Base-by-base conservation (phyloP, 2,113 vertebrate species). In the Nycticebus coucang region DNA sequence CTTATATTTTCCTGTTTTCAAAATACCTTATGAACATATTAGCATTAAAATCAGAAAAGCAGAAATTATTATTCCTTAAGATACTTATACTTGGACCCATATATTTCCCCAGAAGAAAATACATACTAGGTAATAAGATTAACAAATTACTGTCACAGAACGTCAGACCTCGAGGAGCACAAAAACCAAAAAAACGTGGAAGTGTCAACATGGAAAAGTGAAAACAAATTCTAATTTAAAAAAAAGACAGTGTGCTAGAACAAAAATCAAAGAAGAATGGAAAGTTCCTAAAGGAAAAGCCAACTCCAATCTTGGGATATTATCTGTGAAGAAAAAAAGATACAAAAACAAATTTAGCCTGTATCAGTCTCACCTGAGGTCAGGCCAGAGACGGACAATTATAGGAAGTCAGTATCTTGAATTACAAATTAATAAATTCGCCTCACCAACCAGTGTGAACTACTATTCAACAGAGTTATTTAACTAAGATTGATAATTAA, bases 391-490 rank as follows among this genome's bases (percentile, higher is more conserved):
- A 5, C 7, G 0, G 5, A 28, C 21, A 91, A 64, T 77, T 69
- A 85, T 2, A 93, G 37, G 24, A 89, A 80, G 83, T 84, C n/a
- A 92, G 0, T 78, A 85, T 26, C 19, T 35, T 95, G 17, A 92
- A 87, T 80, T 94, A 94, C 17, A 94, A 81, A 74, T 92, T 74
- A 92, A 24, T 87, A 75, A 91, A 12, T 87, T 93, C 41, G 87
- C n/a, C 71, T 95, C 53, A 87, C 30, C 62, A 80, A 90, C 4
- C n/a, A 82, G 28, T 19, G 57, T 83, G 24, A 86, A 91, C 60
- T 93, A 75, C 19, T 85, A 93, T 80, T 91, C 41, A 95, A 41
- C 7, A 60, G 19, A 15, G 30, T 82, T 18, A 78, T 50, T 91
- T 83, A 85, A 57, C 5, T 59, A 72, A 57, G 69, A 79, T 37